A percentile compares a stretch with the other conserved stretches of the same genome.
These are phyloP conservation scores for Nephrotoma appendiculata DNA, from an alignment of 2,888 invertebrate genomes.

Conservation along the genomic window DNA sequence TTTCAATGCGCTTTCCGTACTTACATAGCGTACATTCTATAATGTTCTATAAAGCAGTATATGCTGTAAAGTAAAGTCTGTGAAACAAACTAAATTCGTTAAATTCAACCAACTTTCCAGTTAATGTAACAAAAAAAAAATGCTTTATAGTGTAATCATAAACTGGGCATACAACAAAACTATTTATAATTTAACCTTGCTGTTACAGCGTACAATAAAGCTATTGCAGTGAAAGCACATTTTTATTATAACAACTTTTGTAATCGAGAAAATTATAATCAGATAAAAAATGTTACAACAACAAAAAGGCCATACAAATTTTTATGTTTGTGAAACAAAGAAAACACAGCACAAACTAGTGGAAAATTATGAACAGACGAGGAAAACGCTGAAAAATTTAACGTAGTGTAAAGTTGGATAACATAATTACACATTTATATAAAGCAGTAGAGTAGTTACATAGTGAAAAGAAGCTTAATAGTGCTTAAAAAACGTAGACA, in stretches of 20 bases:
- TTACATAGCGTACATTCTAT: no score
- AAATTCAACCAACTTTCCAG: no score
- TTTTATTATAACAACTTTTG: background rate
- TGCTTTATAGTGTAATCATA: no score
- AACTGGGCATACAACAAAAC: background rate
- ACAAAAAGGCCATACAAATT: background rate
- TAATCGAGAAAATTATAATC: background rate
- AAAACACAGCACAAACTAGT: background rate
- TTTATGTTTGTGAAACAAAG: background rate
- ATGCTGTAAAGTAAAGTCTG: no score
- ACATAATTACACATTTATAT: background rate
- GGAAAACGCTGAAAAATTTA: background rate
- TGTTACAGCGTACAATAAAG: background rate
- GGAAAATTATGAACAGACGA: background rate
- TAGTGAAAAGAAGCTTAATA: no score
- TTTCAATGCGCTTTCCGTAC: no score
- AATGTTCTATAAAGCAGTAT: no score
- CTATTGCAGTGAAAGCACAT: background rate
- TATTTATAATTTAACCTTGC: background rate
- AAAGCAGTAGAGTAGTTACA: no score
- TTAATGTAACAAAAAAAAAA: no score
- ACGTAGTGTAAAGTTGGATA: background rate
- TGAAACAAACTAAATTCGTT: no score
- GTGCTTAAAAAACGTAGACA: no score
- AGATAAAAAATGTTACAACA: background rate